Conservation (phyloP, 2,888 invertebrate species). For the Dryocosmus kuriphilus region DNA sequence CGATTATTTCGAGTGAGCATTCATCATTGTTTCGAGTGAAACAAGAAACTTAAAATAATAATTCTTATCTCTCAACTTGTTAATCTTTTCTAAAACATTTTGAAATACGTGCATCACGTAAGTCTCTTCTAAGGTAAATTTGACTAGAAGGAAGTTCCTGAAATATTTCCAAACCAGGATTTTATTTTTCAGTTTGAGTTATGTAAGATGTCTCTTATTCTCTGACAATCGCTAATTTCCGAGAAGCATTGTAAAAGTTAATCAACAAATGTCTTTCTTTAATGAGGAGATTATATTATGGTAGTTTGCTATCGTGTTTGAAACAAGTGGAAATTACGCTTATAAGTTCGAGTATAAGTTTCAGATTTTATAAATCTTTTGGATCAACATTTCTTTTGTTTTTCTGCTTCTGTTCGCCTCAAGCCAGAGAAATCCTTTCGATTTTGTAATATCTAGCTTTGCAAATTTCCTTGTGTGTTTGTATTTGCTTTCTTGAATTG, state of each 20-base stretch:
- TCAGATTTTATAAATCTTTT: background rate
- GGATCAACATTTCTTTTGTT: background rate
- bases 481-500: background rate
- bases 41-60: slow-evolving; percentile 29
- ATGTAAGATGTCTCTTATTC: background rate
- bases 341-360: too few species aligned
- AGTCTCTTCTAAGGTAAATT: background rate
- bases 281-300: background rate
- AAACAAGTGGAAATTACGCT: background rate
- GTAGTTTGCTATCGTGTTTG: background rate
- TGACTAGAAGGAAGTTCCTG: background rate
- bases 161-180: background rate
- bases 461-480: background rate
- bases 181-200: background rate
- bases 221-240: background rate
- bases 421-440: background rate
- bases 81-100: slow-evolving; percentile 25
- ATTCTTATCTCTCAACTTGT: slow-evolving; percentile 21
- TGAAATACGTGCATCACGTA: slow-evolving; percentile 29
- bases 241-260: background rate
- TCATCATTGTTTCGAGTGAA: slow-evolving; percentile 26
- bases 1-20: slow-evolving; percentile 19
- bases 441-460: background rate
- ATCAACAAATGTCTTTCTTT: background rate
- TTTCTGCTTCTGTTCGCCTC: background rate